Conservation (phyloP, 1,140 invertebrate species). For the Diprion similis region DNA sequence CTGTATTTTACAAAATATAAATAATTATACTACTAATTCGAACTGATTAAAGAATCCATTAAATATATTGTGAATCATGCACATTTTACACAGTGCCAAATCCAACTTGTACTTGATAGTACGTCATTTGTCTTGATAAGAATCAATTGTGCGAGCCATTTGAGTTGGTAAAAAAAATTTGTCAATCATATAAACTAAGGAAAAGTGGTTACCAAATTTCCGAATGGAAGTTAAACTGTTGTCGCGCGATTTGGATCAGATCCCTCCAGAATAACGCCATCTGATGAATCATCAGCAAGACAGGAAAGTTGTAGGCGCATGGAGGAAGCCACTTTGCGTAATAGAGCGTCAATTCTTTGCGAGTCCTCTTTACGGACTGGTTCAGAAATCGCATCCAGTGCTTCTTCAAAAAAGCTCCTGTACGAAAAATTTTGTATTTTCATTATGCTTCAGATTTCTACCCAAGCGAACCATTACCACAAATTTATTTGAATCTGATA, state of each 20-base stretch:
- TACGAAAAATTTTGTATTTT: conserved; percentile 7
- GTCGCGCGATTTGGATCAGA: conserved; percentile 41
- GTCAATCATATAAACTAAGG: too few species aligned
- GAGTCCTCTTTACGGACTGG: conserved; percentile 57
- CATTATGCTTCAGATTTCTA: background rate
- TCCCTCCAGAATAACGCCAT: conserved; percentile 22
- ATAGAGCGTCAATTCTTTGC: conserved; percentile 47
- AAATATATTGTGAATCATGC: too few species aligned
- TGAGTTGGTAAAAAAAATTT: too few species aligned
- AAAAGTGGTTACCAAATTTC: too few species aligned
- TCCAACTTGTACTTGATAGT: too few species aligned
- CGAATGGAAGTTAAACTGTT: conserved; percentile 33
- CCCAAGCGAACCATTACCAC: background rate
- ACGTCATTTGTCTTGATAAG: too few species aligned
- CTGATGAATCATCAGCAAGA: conserved; percentile 38
- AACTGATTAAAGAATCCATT: too few species aligned
- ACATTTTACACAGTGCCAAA: too few species aligned
- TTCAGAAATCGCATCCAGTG: conserved; percentile 66
- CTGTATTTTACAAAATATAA: too few species aligned
- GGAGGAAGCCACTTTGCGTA: conserved; percentile 49
- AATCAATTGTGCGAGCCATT: too few species aligned
- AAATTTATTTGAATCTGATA: too few species aligned
- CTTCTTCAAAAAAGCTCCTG: conserved; percentile 68
- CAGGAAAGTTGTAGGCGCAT: conserved; percentile 57
- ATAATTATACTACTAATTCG: too few species aligned